These are phyloP conservation scores for Camponotus fellah DNA, from an alignment of 2,888 invertebrate species.

Conservation along the genomic window DNA sequence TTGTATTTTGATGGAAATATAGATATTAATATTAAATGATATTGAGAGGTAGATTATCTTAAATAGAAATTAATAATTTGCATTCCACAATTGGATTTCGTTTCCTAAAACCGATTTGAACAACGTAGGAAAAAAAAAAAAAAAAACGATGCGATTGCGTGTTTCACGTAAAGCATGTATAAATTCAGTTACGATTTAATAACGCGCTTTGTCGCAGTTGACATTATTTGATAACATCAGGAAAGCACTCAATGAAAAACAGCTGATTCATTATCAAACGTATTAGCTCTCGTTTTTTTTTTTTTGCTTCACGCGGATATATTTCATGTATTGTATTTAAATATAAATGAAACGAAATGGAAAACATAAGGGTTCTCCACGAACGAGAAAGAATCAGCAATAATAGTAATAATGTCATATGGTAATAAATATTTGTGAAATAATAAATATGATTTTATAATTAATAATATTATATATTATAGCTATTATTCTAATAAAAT, in stretches of 20 bases:
- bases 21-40: background rate
- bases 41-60: background rate
- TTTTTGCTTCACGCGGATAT: constrained; percentile 6
- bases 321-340: constrained; percentile 42
- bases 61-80: background rate
- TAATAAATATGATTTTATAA: background rate
- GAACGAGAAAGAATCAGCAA: background rate
- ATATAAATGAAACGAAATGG: constrained; percentile 21
- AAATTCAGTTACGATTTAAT: constrained; percentile 49
- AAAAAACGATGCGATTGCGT: constrained; percentile 19
- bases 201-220: constrained; percentile 30
- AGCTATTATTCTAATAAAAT: background rate
- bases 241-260: constrained; percentile 38
- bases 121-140: constrained; percentile 13
- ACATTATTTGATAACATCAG: constrained; percentile 41
- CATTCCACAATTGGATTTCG: background rate
- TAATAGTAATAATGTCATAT: background rate
- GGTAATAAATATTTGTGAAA: constrained; percentile 13
- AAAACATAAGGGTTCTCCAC: background rate
- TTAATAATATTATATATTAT: background rate
- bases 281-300: constrained; percentile 16
- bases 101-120: background rate
- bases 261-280: constrained; percentile 42
- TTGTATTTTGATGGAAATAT: background rate
- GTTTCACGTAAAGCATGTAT: constrained; percentile 20